phyloP scores from a whole-genome alignment of 2,113 vertebrate species.

The Zootoca vivipara region DNA sequence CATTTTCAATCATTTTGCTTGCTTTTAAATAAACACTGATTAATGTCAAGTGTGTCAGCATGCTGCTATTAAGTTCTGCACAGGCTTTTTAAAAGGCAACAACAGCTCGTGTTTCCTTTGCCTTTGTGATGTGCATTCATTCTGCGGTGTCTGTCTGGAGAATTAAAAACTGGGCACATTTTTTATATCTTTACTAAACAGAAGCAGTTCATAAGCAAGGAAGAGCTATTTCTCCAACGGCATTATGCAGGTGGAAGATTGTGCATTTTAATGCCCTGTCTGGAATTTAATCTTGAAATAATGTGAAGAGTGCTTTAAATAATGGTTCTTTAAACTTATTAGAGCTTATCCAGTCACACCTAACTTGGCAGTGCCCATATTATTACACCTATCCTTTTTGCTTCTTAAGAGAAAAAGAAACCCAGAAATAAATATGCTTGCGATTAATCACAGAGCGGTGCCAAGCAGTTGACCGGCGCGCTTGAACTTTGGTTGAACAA shows the following conservation, averaged over 20 bases:
- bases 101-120: constrained; percentile 30
- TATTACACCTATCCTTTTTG: constrained; percentile 36
- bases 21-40: constrained; percentile 71
- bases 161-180: constrained; percentile 51
- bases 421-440: not conserved
- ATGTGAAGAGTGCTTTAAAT: constrained; percentile 57
- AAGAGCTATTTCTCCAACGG: constrained; percentile 53
- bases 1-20: constrained; percentile 69
- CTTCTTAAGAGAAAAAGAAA: constrained; percentile 35
- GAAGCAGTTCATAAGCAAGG: constrained; percentile 46
- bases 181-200: constrained; percentile 53
- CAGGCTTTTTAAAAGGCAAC: constrained; percentile 35
- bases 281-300: constrained; percentile 66
- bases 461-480: not conserved
- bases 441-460: constrained; percentile 35
- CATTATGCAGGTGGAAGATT: constrained; percentile 46
- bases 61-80: constrained; percentile 60
- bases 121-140: constrained; percentile 37
- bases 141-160: constrained; percentile 30
- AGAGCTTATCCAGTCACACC: constrained; percentile 23
- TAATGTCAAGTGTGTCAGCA: constrained; percentile 67
- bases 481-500: not conserved
- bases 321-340: constrained; percentile 35
- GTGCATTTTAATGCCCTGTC: constrained; percentile 61
- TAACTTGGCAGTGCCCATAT: not conserved